phyloP scores from a whole-genome alignment of 1,140 invertebrate genomes.

The Cotesia typhae region DNA sequence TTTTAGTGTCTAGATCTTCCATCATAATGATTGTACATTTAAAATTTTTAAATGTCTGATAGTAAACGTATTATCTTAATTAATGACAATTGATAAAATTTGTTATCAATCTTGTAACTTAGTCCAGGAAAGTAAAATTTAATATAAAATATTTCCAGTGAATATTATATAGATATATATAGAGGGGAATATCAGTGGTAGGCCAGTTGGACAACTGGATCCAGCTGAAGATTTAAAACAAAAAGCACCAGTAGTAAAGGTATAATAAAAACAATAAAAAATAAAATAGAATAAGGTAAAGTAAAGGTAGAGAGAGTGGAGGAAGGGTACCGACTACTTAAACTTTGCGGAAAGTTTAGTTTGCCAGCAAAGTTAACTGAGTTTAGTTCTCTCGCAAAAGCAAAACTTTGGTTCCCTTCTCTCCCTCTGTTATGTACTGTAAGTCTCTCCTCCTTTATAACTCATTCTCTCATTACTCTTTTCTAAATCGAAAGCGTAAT shows the following conservation, averaged over 20 bases:
- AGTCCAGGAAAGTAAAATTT: no score
- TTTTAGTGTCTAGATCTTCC: no score
- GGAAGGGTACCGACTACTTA: constrained; percentile 62
- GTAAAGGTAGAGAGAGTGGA: constrained; percentile 40
- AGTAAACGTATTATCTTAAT: no score
- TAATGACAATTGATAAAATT: no score
- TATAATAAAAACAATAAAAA: constrained; percentile 41
- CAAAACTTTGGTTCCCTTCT: constrained; percentile 56
- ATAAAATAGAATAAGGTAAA: constrained; percentile 33
- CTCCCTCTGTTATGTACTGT: constrained; percentile 14
- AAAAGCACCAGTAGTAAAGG: constrained; percentile 35
- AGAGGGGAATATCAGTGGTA: no score
- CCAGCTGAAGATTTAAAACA: constrained; percentile 6
- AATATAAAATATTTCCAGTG: no score
- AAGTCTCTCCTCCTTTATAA: neutral
- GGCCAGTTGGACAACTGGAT: constrained; percentile 22
- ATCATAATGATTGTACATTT: no score
- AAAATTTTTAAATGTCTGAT: no score
- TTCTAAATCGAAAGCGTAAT: constrained; percentile 11
- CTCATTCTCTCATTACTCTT: neutral
- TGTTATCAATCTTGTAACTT: no score
- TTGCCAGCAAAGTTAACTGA: constrained; percentile 66
- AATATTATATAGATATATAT: no score
- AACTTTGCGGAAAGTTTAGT: constrained; percentile 65
- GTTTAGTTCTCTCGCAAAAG: constrained; percentile 64